Percentiles rank a stretch among this genome's conserved stretches.
phyloP scores from a whole-genome alignment of 2,797 vertebrate genomes.

The Pogonophryne albipinna region DNA sequence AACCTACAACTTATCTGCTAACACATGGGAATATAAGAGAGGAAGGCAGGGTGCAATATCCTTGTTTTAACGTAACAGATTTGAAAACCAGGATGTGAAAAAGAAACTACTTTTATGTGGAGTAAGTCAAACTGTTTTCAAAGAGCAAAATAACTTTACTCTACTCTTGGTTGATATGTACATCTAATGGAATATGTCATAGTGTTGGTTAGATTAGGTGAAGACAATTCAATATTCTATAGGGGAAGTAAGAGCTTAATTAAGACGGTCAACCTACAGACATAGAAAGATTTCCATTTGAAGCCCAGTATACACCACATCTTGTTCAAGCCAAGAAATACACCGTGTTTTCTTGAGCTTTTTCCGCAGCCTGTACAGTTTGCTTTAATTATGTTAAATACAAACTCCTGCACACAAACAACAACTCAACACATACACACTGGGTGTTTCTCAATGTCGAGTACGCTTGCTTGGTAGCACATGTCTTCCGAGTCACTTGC shows the following conservation, averaged over 20 bases:
- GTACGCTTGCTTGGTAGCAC: no score
- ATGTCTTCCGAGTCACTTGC: no score
- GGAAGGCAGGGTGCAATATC: neutral
- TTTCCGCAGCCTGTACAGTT: constrained; percentile 16
- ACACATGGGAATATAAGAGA: neutral
- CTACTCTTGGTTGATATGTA: neutral
- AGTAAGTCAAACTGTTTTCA: neutral
- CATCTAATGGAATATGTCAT: neutral
- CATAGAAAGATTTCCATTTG: neutral
- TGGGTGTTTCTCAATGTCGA: no score
- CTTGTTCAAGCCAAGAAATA: no score
- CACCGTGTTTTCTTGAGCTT: constrained; percentile 17
- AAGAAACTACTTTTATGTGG: neutral
- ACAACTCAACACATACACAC: constrained; percentile 27
- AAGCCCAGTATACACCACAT: constrained; percentile 8
- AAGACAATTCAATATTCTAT: neutral
- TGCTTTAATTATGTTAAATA: constrained; percentile 30
- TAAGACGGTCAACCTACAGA: neutral
- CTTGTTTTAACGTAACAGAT: neutral
- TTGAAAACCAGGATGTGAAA: neutral
- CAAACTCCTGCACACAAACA: constrained; percentile 50
- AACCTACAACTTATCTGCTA: neutral
- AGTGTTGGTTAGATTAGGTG: neutral
- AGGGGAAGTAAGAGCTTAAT: neutral
- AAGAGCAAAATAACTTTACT: neutral